Base-by-base conservation (phyloP, 2,113 vertebrate species). In the Shinisaurus crocodilurus region DNA sequence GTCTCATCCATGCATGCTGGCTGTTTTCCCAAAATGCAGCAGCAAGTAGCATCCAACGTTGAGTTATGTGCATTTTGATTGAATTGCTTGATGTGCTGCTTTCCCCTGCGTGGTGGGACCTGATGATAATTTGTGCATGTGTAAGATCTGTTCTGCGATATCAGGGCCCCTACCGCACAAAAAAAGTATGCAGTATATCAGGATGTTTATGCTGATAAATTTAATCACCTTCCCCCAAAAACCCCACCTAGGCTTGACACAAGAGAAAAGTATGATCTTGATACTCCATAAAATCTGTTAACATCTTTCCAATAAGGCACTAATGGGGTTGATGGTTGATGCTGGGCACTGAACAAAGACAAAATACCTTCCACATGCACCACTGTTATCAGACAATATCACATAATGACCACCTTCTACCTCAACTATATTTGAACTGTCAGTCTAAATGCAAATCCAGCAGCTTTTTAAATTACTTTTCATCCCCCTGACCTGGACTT, bases 401-500 rank as follows among this genome's bases (percentile, higher is more conserved):
- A 40, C 34, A 89, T 83, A 89, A 69, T 60, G 70, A 54, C 86
- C 32, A 16, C 6, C 1, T 32, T 67, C 8, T 37, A 37, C 72
- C 72, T 83, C 63, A 72, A 10, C 34, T 74, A 32, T 79, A 85
- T 85, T 85, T 85, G 34, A 90, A 90, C 74, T n/a, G 60, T 18
- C 34, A 85, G 13, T 69, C 82, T 90, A 85, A 54, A 90, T 85
- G 72, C 82, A 77, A 90, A 77, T 85, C 25, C 43, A 50, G 7
- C 23, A 9, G 29, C 40, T 90, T 90, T n/a, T 90, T 79, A 85
- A 67, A 90, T 90, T 85, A 85, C 40, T 37, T 89, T 60, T 82
- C 60, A 80, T 81, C 23, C 32, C 37, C 45, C 45, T 70, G 32
- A 81, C 20, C 34, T 67, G 12, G 45, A 80, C 15, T 88, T 80